These are phyloP conservation scores for Gastrophysa polygoni DNA, from an alignment of 2,888 invertebrate species.

Conservation along the genomic window DNA sequence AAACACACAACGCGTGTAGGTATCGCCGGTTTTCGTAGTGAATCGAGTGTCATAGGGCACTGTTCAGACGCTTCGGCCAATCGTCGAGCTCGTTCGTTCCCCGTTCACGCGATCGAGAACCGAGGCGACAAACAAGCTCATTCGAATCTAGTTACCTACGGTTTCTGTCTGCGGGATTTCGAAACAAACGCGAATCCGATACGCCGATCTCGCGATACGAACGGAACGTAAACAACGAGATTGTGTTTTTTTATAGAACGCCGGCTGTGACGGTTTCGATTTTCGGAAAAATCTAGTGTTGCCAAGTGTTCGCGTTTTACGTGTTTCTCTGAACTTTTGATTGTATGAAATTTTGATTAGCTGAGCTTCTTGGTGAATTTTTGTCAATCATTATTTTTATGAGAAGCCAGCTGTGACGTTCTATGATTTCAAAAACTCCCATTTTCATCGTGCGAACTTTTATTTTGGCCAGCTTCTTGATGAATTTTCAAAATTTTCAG, in stretches of 20 bases:
- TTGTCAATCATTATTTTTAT: too few relatives aligned
- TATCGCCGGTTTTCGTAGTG: not conserved
- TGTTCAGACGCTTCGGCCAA: constrained; percentile 5
- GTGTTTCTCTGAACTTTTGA: not conserved
- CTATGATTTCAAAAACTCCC: too few relatives aligned
- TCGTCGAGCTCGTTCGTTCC: constrained; percentile 24
- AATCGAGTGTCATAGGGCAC: not conserved
- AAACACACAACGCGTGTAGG: constrained; percentile 2
- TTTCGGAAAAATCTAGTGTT: not conserved
- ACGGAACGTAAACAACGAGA: not conserved
- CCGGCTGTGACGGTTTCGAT: not conserved
- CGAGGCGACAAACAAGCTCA: not conserved
- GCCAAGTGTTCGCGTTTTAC: not conserved
- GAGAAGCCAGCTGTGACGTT: too few relatives aligned
- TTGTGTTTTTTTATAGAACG: not conserved
- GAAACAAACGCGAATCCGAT: constrained; percentile 25
- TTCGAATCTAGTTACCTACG: constrained; percentile 21
- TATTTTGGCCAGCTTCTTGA: too few relatives aligned
- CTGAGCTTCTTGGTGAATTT: too few relatives aligned
- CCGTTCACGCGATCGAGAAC: not conserved
- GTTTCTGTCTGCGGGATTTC: constrained; percentile 23
- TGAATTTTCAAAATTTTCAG: too few relatives aligned
- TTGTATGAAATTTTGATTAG: not conserved
- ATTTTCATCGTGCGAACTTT: too few relatives aligned
- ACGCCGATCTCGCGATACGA: constrained; percentile 13